Evolutionary conservation across 2,113 vertebrate genomes (phyloP), one percentile per base, ranked within the genome.

Genomic region (Charadrius vociferus): DNA sequence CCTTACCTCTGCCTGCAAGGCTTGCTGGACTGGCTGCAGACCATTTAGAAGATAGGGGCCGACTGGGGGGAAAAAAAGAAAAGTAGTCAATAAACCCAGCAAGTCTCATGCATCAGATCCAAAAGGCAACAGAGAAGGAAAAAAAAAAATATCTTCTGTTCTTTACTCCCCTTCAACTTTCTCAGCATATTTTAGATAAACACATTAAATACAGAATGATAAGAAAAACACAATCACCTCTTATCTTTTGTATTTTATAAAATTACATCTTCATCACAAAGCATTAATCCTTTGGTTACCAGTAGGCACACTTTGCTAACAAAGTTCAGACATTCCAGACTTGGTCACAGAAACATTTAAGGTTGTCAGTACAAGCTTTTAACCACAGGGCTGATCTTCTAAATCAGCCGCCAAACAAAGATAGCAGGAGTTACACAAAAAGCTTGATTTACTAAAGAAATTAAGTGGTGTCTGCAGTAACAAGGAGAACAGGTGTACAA

Each of bases 41-140:
- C 99, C 99, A 99, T 95, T 99, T 99, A 47, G 99, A 99, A 95
- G 99, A 98, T 24, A 99, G 98, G 62, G 99, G 99, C 16, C 99
- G 99, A 98, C 99, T 99, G 97, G 45, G 43, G 95, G 86, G 37
- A 41, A 95, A 82, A 34, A 43, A 97, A 98, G 29, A 56, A 63
- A 96, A 78, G 65, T 65, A 85, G 32, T 26, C 24, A 70, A 24
- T 27, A 94, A 90, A 86, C 5, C 12, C 14, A n/a, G 1, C 84
- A 45, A 72, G 10, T 59, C 34, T 56, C 61, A 65, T 0, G 2
- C 36, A 82, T 22, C 53, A 61, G 47, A 87, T 37, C 5, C 36
- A 95, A 56, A 55, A 72, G 23, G 26, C 17, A 92, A 90, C 49
- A 86, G 52, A 61, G 47, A 43, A 1, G 32, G 17, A 41, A 2